Base-by-base conservation (phyloP, 2,113 vertebrate genomes). In the Connochaetes taurinus region DNA sequence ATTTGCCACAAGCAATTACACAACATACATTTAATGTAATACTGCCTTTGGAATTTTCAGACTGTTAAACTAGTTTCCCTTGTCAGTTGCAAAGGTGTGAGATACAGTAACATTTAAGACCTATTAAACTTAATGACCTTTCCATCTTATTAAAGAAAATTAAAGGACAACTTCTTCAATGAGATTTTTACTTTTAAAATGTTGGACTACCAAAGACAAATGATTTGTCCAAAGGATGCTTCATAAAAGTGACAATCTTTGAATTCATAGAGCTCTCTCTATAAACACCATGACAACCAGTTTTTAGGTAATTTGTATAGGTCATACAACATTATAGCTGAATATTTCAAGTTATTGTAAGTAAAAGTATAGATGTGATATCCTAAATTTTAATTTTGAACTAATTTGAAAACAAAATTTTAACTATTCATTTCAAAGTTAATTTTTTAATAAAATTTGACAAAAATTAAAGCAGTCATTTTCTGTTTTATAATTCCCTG, bases 1-100 rank as follows among this genome's bases (percentile, higher is more conserved):
- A 98, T 97, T 97, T 97, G n/a, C 58, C 83, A 89, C 76, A 97
- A 96, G 86, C 88, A 97, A 97, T 97, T 96, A 97, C 16, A 89
- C 52, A 94, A 71, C 45, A 96, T 94, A 81, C 57, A 81, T 90
- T 93, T 94, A 94, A 91, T 82, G 47, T 47, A 91, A 97, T 67
- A 60, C 17, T 1, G 4, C 43, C 16, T 94, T 93, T 47, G n/a
- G 82, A 91, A 87, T 94, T 88, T 97, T 83, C 78, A 96, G 82
- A 96, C 19, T n/a, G 15, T 43, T 57, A 94, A 95, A 88, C 62
- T 62, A 92, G 36, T 78, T 96, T 76, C 57, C 33, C 47, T 93
- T 96, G 87, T 94, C 93, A 91, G 17, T 78, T 97, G 27, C 33
- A 85, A 97, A 97, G 23, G 87, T 95, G 86, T 96, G 80, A 87